phyloP scores from a whole-genome alignment of 35 echinoderm and acorn worm genomes.

The Holothuria glaberrima region DNA sequence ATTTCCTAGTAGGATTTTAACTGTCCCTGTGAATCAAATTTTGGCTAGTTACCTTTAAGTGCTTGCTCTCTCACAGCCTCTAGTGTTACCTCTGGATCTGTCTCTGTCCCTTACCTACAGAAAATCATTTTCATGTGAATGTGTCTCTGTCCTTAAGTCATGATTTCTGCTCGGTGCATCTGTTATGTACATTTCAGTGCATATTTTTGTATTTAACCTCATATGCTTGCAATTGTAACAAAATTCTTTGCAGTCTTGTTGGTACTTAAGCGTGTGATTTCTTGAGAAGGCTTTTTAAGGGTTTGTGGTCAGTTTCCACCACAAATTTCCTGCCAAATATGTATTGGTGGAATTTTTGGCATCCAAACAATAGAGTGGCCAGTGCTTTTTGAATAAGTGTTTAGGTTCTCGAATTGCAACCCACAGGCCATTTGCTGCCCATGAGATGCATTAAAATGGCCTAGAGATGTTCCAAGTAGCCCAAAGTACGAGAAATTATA shows the following conservation, averaged over 20 bases:
- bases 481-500: no score
- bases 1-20: no score
- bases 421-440: slow-evolving; percentile 60
- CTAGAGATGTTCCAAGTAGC: no score
- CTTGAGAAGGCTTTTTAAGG: slow-evolving; percentile 55
- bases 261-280: slow-evolving; percentile 61
- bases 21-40: no score
- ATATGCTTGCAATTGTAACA: slow-evolving; percentile 68
- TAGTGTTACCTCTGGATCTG: no score
- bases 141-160: not conserved
- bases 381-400: slow-evolving; percentile 85
- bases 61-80: no score
- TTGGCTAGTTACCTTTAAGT: no score
- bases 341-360: slow-evolving; percentile 73
- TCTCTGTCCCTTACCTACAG: no score
- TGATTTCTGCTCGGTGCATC: slow-evolving; percentile 47
- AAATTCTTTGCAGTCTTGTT: slow-evolving; percentile 67
- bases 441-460: no score
- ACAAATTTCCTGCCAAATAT: slow-evolving; percentile 46
- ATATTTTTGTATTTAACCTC: slow-evolving; percentile 10
- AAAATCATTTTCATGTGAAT: not conserved
- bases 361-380: slow-evolving; percentile 66
- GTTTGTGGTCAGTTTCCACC: slow-evolving; percentile 62
- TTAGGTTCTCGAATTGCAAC: slow-evolving; percentile 53
- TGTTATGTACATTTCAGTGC: slow-evolving; percentile 31